Evolutionary conservation across 2,888 invertebrate genomes (phyloP), one percentile per base, ranked within the genome.

Genomic region (Coremacera marginata): DNA sequence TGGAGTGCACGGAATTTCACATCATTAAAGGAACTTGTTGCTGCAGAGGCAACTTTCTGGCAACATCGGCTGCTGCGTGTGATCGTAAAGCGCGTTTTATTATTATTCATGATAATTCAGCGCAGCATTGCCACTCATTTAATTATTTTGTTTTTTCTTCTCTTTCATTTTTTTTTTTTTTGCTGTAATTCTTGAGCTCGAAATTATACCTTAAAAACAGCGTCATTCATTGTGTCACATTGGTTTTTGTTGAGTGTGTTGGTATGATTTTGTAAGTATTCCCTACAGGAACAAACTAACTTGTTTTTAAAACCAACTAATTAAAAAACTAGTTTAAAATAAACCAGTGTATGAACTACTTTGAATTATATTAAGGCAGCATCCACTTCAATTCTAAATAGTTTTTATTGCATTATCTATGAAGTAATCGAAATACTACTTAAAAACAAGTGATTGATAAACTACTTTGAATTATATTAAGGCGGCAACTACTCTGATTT

Each of bases 61-160:
- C 57, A 55, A 37, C 57, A 44, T n/a, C 27, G n/a, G 57, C 37
- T 65, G 51, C 34, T 37, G 55, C 74, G 22, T 31, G 51, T n/a
- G 65, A 63, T 63, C 73, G 62, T 73, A 63, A 73, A 73, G 49
- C 52, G 49, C 16, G 34, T 63, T 63, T 65, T 65, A 74, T 31
- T 63, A 27, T 60, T 19, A 27, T 3, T 25, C 31, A 25, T 31
- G 19, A 27, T 27, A 14, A 27, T 9, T 19, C n/a, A 1, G 5
- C n/a, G 11, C 16, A 63, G 51, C 51, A 31, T 73, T 73, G 73
- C 63, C 73, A 73, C 63, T 27, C 19, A 27, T 63, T 73, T 25
- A 22, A 51, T 49, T 49, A 51, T 51, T 14, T 19, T 11, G 25
- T 63, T 73, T 63, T 11, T 49, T 27, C 27, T 44, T 63, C 63